Evolutionary conservation across 2,797 vertebrate genomes (phyloP).

Genomic region (Cygnus olor): DNA sequence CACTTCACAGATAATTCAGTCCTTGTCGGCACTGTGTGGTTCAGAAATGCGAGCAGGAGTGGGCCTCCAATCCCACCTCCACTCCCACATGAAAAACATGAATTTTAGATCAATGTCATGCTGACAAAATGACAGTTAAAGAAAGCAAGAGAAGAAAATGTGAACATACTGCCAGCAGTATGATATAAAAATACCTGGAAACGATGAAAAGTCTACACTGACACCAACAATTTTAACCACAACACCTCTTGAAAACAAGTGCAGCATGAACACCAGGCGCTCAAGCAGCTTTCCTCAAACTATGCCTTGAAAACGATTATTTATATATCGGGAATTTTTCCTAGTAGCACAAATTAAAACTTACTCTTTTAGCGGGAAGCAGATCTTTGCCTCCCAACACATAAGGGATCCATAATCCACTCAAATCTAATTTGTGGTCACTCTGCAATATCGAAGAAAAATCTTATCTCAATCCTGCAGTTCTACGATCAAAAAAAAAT

Average conservation of each 20-base stretch:
- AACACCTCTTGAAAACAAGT: not conserved
- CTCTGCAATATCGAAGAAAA: not conserved
- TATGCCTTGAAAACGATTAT: not conserved
- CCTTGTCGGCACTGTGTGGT: not conserved
- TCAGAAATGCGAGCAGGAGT: not conserved
- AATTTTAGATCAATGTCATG: not conserved
- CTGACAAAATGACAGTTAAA: not conserved
- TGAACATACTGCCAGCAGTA: fast-evolving
- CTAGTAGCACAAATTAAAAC: not conserved
- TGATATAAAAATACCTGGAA: not conserved
- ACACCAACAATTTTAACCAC: not conserved
- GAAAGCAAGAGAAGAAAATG: not conserved
- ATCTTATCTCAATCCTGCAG: not conserved
- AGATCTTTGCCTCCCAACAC: not conserved
- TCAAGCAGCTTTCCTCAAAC: not conserved
- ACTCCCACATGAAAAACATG: not conserved
- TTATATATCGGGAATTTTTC: not conserved
- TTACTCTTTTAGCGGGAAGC: not conserved
- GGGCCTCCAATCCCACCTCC: conserved; percentile 29
- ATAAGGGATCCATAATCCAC: not conserved
- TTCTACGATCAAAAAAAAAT: not conserved
- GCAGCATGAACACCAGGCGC: not conserved
- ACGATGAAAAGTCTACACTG: not conserved
- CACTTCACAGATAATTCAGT: not conserved
- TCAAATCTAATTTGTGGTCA: not conserved